Evolutionary conservation across 2,888 invertebrate species (phyloP), one percentile per base, ranked within the genome.

Genomic region (Clusia tigrina): DNA sequence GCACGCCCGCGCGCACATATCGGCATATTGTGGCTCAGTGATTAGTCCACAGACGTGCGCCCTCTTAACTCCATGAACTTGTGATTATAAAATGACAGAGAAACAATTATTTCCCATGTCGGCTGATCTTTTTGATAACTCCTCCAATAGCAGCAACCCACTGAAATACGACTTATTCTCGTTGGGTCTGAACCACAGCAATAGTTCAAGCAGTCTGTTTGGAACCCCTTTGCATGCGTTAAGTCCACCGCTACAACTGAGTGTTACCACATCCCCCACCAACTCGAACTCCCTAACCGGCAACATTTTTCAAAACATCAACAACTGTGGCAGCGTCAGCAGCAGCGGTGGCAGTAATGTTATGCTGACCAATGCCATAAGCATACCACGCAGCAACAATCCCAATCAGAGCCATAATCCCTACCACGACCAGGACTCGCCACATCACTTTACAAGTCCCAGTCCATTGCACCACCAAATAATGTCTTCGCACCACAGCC

Each of bases 21-120:
- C 42, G n/a, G 2, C n/a, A n/a, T n/a, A 17, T 42, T 42, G 6
- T 42, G 3, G 15, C 42, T 15, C 42, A 5, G n/a, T n/a, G n/a
- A n/a, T n/a, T n/a, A n/a, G n/a, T n/a, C n/a, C n/a, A n/a, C 42
- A 42, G 9, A 3, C 42, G n/a, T 42, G 42, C 32, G n/a, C 15
- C 42, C 32, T 32, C 32, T 32, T 9, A 32, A 32, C 12, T 12
- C 5, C 32, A 12, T 32, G 32, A 32, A 32, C 6, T 32, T 32
- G 32, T 12, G 32, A 32, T 42, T 10, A 48, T 73, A 78, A 71
- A 69, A 83, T 83, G 83, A 83, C 83, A 75, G 83, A 83, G 69
- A 83, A 83, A 74, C 83, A 83, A 77, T 57, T 83, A 65, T 83
- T 79, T 72, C 73, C 82, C 73, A 81, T 82, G 79, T 81, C 82